phyloP scores from a whole-genome alignment of 2,113 vertebrate species.

The Erythrocebus patas region DNA sequence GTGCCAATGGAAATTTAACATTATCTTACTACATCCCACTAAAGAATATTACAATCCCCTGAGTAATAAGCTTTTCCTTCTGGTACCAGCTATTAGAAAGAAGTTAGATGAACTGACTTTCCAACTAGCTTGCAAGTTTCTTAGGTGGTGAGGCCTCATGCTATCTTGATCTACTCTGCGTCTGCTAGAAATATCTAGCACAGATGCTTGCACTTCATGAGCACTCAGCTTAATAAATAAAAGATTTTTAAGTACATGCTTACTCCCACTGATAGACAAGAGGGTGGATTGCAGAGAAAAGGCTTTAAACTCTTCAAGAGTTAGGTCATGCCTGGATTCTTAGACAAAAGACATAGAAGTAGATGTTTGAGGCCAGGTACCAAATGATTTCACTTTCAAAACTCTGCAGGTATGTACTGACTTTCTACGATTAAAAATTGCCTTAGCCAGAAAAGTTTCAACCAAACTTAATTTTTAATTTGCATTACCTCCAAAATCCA shows the following conservation, averaged over 20 bases:
- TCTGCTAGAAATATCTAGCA: neutral
- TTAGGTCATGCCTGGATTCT: neutral
- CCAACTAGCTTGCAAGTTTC: neutral
- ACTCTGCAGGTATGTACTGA: neutral
- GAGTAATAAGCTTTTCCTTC: neutral
- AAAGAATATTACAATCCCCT: neutral
- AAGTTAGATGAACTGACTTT: neutral
- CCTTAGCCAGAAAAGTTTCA: neutral
- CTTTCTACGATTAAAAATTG: neutral
- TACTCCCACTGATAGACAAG: neutral
- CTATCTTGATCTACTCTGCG: neutral
- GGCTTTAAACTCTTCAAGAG: neutral
- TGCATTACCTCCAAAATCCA: slow-evolving; percentile 22
- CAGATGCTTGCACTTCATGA: neutral
- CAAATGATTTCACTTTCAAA: neutral
- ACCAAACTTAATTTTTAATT: neutral
- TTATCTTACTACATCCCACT: neutral
- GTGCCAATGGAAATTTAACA: neutral
- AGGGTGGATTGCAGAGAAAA: neutral
- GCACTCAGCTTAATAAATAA: neutral
- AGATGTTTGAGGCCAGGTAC: neutral
- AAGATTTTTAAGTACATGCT: neutral
- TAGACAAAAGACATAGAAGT: neutral
- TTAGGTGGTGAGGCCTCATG: neutral
- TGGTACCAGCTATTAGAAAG: neutral